Evolutionary conservation across 2,888 invertebrate species (phyloP), one percentile per base, ranked within the genome.

Genomic region (Dryocosmus kuriphilus): DNA sequence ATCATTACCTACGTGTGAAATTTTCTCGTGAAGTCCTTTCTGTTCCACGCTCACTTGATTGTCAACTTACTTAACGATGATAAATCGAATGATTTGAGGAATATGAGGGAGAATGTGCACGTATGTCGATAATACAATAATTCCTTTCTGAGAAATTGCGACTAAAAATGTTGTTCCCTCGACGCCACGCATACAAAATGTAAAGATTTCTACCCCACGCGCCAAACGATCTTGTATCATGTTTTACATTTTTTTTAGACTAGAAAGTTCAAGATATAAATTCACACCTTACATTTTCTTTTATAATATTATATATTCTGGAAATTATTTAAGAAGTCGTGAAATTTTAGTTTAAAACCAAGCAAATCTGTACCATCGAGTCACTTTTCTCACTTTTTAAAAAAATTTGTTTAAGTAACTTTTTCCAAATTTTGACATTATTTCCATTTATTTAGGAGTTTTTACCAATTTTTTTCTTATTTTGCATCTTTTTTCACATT

Each of bases 141-240:
- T 67, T 67, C 46, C 67, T 67, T 67, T 67, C 67, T 46, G 27
- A 67, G 67, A 67, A 67, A 67, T 67, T 41, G 67, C 41, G 27
- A 67, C 46, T 67, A 67, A 67, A 67, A 67, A 67, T 67, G 41
- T 67, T 67, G 41, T 67, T 67, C 41, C 67, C 67, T 46, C 41
- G 67, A 67, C 67, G 41, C 67, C 65, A 41, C 41, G 65, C 67
- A 67, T 67, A 65, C 65, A 65, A 65, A 65, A 67, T 67, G 41
- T 38, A 65, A 65, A 65, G 65, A 65, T 41, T 65, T 65, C 41
- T 65, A 22, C 38, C 22, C 7, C 65, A 22, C 16, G 35, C 38
- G 38, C 65, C 38, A 22, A 65, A 41, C 38, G 24, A 19, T 61
- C 22, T 22, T 65, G 38, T 24, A 65, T 38, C 24, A 38, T 38